Base-by-base conservation (phyloP, 2,888 invertebrate genomes). In the Megastigmus dorsalis region DNA sequence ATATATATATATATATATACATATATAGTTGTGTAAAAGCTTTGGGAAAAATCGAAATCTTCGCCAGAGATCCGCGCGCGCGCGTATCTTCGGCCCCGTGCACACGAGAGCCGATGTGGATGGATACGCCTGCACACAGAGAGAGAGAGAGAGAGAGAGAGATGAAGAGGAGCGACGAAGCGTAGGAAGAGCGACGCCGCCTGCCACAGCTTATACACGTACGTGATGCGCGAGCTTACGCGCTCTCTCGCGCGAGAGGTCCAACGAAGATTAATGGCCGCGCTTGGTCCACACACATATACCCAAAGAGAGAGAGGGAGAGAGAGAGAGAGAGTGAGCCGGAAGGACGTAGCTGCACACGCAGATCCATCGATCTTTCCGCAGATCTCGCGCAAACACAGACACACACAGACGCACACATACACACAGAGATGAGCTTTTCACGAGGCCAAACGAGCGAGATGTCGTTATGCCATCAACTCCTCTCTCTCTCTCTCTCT, bases 241-340 rank as follows among this genome's bases (percentile, higher is more conserved):
- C 43, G 50, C 36, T 26, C 9, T 18, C 7, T 20, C 36, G 38
- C 26, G 28, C n/a, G 15, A 10, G 36, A 18, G 45, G 7, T 10
- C 26, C 45, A 55, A 74, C 68, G 74, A 74, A 68, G 74, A 74
- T 74, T 74, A 74, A 74, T 74, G 74, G 57, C 54, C 43, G 50
- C 43, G 50, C 43, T 26, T 10, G 33, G 50, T 2, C 36, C 13
- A n/a, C n/a, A n/a, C n/a, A n/a, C n/a, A n/a, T n/a, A n/a, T n/a
- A n/a, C n/a, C n/a, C n/a, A n/a, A n/a, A n/a, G n/a, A n/a, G n/a
- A n/a, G n/a, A n/a, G n/a, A n/a, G n/a, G n/a, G n/a, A n/a, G n/a
- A n/a, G n/a, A n/a, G n/a, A n/a, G n/a, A n/a, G n/a, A n/a, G n/a
- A n/a, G n/a, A n/a, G n/a, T n/a, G n/a, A n/a, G n/a, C n/a, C n/a